phyloP scores from a whole-genome alignment of 37 sponge, comb jelly and placozoan genomes.

The Bolinopsis microptera region DNA sequence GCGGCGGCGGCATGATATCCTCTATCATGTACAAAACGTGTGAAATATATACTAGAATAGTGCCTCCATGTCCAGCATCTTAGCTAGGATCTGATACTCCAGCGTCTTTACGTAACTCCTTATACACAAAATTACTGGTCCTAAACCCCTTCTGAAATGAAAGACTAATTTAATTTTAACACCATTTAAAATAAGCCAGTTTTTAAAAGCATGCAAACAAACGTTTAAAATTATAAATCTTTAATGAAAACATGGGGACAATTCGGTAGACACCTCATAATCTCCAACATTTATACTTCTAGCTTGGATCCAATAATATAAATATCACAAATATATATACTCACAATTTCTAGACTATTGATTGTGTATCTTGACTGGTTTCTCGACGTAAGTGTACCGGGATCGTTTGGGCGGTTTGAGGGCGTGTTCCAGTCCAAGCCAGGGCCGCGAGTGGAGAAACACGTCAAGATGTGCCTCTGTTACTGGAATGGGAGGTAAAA shows the following conservation, averaged over 20 bases:
- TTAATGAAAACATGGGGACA: too few relatives aligned
- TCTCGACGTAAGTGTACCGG: slow-evolving; percentile 47
- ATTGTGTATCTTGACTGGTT: slow-evolving; percentile 66
- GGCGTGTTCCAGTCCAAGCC: slow-evolving; percentile 54
- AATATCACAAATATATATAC: too few relatives aligned
- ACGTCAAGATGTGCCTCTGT: slow-evolving; percentile 44
- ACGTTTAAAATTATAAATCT: too few relatives aligned
- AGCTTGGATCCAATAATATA: too few relatives aligned
- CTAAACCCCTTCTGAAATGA: slow-evolving; percentile 26
- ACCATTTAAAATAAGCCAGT: too few relatives aligned
- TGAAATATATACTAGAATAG: neutral
- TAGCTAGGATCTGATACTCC: neutral
- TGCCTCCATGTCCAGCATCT: neutral
- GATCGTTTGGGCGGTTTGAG: slow-evolving; percentile 64
- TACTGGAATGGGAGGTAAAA: slow-evolving; percentile 1
- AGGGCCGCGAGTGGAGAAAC: slow-evolving; percentile 40
- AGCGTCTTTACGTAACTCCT: neutral
- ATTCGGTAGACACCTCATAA: too few relatives aligned
- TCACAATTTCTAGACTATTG: slow-evolving; percentile 24
- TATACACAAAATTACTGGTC: neutral
- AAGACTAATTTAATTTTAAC: neutral
- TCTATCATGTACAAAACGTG: neutral
- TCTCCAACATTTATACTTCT: too few relatives aligned
- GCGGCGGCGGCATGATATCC: neutral
- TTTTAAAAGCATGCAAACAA: too few relatives aligned